phyloP scores from a whole-genome alignment of 2,113 vertebrate genomes.

The Pelvicachromis taeniatus region DNA sequence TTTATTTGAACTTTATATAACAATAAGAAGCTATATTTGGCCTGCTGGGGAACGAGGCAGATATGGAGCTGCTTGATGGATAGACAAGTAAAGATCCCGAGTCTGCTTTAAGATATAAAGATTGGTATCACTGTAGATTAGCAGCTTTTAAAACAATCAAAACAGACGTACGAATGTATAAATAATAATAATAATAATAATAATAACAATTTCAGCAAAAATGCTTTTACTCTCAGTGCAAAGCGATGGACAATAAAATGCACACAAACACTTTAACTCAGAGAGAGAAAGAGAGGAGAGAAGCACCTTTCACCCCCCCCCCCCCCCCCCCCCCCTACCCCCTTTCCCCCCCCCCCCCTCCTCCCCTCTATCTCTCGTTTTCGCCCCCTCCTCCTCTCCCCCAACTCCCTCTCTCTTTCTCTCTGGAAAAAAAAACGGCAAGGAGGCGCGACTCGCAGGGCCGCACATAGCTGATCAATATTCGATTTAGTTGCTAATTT shows the following conservation, averaged over 20 bases:
- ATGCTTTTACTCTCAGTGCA: constrained; percentile 11
- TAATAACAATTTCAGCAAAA: constrained; percentile 6
- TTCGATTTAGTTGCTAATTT: constrained; percentile 99
- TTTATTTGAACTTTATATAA: constrained; percentile 62
- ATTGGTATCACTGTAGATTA: neutral
- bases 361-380: constrained; percentile 30
- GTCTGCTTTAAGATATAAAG: neutral
- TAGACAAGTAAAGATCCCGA: neutral
- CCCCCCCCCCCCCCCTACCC: neutral
- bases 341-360: constrained; percentile 19
- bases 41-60: neutral
- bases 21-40: constrained; percentile 2
- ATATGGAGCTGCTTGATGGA: neutral
- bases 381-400: neutral
- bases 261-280: constrained; percentile 56
- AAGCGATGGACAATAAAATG: constrained; percentile 9
- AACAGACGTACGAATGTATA: neutral
- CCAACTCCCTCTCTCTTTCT: constrained; percentile 34
- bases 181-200: neutral
- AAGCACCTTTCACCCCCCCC: constrained; percentile 49
- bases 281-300: constrained; percentile 33
- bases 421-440: constrained; percentile 70
- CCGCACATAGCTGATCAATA: constrained; percentile 94
- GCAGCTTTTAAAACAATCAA: neutral
- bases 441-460: constrained; percentile 80